Base-by-base conservation (phyloP, 92 coral and sea anemone species). In the Zoanthus sansibaricus region DNA sequence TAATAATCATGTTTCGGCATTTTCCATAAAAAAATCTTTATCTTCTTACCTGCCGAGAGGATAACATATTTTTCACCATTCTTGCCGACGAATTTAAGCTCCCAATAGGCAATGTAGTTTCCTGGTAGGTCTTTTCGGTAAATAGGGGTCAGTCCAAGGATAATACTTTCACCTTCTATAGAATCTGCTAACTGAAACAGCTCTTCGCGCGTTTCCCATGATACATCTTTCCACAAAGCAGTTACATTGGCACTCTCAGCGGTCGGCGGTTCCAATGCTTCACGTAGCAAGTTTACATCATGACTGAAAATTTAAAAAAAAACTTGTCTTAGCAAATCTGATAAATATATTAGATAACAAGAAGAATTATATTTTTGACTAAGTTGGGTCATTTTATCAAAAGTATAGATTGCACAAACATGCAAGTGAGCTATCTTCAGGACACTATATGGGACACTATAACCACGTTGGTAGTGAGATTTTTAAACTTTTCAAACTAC, bases 41-140 rank as follows among this genome's bases (percentile, higher is more conserved):
- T 1, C 16, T 13, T 18, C 37, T 66, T 82, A 94, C 98, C 98
- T 82, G 98, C 95, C 21, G 98, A 94, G 48, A 94, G 89, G 56
- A 94, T 93, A 54, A 94, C 91, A 58, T 94, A 94, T 72, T 89
- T 93, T 61, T 93, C 98, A 14, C 95, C 95, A 12, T 79, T 93
- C 74, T 85, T 93, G 18, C 91, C 91, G 76, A 87, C 78, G 45
- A 94, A 30, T 73, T 93, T 94, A 4, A 94, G 89, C 58, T 94
- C 98, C 98, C 98, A 94, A 83, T 94, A 94, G 0, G 98, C 98
- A 64, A 94, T 87, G 30, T 93, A 94, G 58, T 83, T 78, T 49
- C 72, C 11, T 7, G 98, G 98, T 70, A 94, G 90, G 78, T 94
- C 98, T 68, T 94, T 94, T 49, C 98, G 86, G 70, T 87, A 94